A percentile compares a stretch with the other conserved stretches of the same genome.
Evolutionary conservation across 2,888 invertebrate genomes (phyloP).

Genomic region (Chaetogeoica ovagalla): DNA sequence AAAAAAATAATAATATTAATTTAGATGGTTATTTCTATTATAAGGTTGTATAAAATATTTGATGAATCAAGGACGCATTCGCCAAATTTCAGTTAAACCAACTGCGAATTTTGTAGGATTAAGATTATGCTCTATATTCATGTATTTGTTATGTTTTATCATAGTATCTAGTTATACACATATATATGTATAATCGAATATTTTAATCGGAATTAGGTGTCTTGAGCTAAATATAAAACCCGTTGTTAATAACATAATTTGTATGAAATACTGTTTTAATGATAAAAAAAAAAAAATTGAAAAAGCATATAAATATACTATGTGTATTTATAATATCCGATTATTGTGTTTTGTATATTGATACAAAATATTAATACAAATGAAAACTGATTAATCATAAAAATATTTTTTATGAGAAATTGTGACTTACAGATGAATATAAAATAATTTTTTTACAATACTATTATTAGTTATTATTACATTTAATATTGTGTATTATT

Average conservation of each 20-base stretch:
- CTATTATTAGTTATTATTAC: constrained; percentile 37
- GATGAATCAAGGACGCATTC: constrained; percentile 18
- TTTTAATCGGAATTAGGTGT: constrained; percentile 43
- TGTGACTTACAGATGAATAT: constrained; percentile 46
- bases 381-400: constrained; percentile 35
- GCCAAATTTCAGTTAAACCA: constrained; percentile 37
- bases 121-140: constrained; percentile 30
- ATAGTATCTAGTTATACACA: constrained; percentile 34
- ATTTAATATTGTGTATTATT: constrained; percentile 51
- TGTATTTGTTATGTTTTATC: constrained; percentile 52
- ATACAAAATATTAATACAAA: constrained; percentile 15
- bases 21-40: constrained; percentile 49
- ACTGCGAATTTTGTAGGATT: constrained; percentile 45
- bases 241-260: constrained; percentile 26
- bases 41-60: constrained; percentile 49
- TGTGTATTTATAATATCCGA: constrained; percentile 11
- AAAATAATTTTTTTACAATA: constrained; percentile 48
- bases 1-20: constrained; percentile 12
- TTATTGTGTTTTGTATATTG: constrained; percentile 39
- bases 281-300: constrained; percentile 3
- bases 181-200: constrained; percentile 20
- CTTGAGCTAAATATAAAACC: constrained; percentile 22
- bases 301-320: constrained; percentile 11
- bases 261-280: constrained; percentile 28
- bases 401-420: constrained; percentile 41